A percentile compares a stretch with the other conserved stretches of the same genome.
Conservation (phyloP, 2,797 vertebrate species). For the Pelodytes ibericus region DNA sequence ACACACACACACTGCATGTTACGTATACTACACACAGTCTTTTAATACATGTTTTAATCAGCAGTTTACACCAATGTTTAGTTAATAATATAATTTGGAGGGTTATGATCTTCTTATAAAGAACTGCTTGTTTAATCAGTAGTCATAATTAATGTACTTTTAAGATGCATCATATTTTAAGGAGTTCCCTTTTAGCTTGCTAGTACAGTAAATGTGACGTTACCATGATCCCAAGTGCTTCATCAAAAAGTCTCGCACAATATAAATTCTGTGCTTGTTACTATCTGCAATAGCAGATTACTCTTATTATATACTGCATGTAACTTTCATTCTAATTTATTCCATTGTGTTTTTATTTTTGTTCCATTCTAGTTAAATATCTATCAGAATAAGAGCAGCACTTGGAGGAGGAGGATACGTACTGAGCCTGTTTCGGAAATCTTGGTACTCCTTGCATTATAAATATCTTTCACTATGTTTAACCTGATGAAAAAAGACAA, state of each 20-base stretch:
- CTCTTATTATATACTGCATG: neutral
- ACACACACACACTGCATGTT: too few species aligned
- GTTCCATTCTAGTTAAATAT: conserved; percentile 32
- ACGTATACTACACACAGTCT: too few species aligned
- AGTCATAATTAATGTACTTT: neutral
- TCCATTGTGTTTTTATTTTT: conserved; percentile 16
- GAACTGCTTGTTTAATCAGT: neutral
- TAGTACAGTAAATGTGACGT: neutral
- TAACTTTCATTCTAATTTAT: conserved; percentile 31
- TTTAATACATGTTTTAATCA: too few species aligned
- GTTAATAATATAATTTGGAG: too few species aligned
- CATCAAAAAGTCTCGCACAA: conserved; percentile 12
- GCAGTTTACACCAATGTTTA: too few species aligned
- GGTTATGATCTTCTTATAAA: too few species aligned
- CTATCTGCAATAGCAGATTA: neutral
- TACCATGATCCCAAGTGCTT: neutral
- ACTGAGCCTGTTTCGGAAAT: neutral
- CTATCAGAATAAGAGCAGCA: conserved; percentile 30
- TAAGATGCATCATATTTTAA: conserved; percentile 4
- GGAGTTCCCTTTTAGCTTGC: neutral
- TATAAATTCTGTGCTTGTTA: conserved; percentile 21
- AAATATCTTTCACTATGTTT: conserved; percentile 79
- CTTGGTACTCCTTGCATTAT: conserved; percentile 6
- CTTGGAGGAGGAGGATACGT: conserved; percentile 6
- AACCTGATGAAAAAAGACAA: conserved; percentile 90